Conservation (phyloP, 2,888 invertebrate species). For the Drosophila mayaguana region DNA sequence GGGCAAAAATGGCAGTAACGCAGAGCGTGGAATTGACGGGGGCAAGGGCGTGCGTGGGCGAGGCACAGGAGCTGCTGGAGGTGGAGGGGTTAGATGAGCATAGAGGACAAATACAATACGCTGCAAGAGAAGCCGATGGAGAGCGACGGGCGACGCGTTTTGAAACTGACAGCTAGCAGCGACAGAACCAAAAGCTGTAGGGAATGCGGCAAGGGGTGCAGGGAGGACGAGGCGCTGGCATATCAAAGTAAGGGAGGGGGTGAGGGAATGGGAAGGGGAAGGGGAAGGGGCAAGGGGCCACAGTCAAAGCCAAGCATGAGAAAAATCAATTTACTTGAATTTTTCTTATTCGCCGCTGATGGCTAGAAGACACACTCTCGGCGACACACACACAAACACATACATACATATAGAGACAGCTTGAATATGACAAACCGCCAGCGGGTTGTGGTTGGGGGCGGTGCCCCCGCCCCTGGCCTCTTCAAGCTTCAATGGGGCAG, state of each 20-base stretch:
- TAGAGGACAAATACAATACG: conserved; percentile 51
- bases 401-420: conserved; percentile 24
- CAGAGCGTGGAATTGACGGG: conserved; percentile 4
- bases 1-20: conserved; percentile 46
- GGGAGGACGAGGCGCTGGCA: not conserved
- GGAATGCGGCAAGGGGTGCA: conserved; percentile 1
- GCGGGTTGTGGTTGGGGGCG: conserved; percentile 6
- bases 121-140: conserved; percentile 24
- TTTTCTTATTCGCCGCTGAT: conserved; percentile 61
- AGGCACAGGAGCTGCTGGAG: not conserved
- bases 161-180: conserved; percentile 66
- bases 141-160: conserved; percentile 45
- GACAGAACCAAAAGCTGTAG: conserved; percentile 12
- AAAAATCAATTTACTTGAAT: conserved; percentile 81
- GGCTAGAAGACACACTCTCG: conserved; percentile 46
- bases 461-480: not conserved
- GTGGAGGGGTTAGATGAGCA: conserved; percentile 28
- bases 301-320: conserved; percentile 66
- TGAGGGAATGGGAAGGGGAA: not conserved
- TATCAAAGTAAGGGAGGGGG: not conserved
- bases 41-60: not conserved
- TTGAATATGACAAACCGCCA: conserved; percentile 72
- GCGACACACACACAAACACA: conserved; percentile 47
- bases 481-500: conserved; percentile 25
- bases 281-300: conserved; percentile 7